Base-by-base conservation (phyloP, 2,113 vertebrate species). In the Sterna hirundo region DNA sequence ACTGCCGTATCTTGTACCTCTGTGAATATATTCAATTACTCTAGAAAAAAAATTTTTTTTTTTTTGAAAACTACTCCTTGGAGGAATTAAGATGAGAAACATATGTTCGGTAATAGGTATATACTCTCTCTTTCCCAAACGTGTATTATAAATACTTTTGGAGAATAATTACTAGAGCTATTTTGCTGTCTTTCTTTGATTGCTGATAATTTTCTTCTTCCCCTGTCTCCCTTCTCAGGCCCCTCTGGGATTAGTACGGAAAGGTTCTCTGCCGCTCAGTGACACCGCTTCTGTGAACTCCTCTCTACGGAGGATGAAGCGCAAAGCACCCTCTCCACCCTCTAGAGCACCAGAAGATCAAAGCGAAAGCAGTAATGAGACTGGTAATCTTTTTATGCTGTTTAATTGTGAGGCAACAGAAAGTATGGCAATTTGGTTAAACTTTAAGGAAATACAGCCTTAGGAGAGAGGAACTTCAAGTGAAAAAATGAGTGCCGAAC, bases 251-350 rank as follows among this genome's bases (percentile, higher is more conserved):
- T 85, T 98, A 13, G 77, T 81, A 19, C 96, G 98, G 83, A 97
- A 97, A 3, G 97, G 96, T 23, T 98, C 98, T n/a, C 90, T 98
- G 91, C 97, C 95, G 0, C 97, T 97, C 71, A 98, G 98, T 66
- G 98, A 97, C 40, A 95, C 97, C 0, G 97, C 98, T 3, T 95
- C 97, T 1, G 71, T 98, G 17, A 98, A 97, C 83, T 99, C 98
- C 4, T 99, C 99, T 64, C 94, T 99, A n/a, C 99, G 98, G 93
- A 99, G 99, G 76, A 99, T 97, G 70, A 99, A 99, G 90, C 98
- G 99, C 69, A 99, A 98, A 97, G 99, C 99, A 30, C 99, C 99
- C 44, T 98, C 98, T 0, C 99, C 99, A 30, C 97, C 98, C 38
- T 97, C 98, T 7, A 94, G 97, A 94, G 88, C 71, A 47, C 61